These are phyloP conservation scores for Cephalopterus ornatus DNA, from an alignment of 2,113 vertebrate genomes.

Conservation along the genomic window DNA sequence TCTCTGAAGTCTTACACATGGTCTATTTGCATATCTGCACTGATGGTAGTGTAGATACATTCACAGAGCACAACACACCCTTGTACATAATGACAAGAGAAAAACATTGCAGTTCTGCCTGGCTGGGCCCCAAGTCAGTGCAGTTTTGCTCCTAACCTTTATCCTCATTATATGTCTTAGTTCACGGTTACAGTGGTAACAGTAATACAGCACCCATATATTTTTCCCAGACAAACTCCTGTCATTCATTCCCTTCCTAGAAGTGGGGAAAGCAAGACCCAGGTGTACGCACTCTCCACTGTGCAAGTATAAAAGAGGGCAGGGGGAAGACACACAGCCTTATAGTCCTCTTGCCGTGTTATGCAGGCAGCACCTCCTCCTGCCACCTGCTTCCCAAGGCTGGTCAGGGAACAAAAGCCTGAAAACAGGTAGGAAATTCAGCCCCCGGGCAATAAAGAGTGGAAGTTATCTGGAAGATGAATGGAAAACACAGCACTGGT, in stretches of 20 bases:
- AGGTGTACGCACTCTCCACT: accelerated
- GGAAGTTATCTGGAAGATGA: background rate
- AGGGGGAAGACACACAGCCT: background rate
- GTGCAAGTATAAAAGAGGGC: background rate
- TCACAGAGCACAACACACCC: background rate
- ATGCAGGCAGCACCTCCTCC: background rate
- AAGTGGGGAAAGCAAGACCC: background rate
- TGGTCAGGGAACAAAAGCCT: background rate
- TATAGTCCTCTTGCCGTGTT: accelerated
- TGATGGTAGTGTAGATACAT: background rate
- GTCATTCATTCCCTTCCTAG: background rate
- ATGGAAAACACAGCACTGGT: background rate
- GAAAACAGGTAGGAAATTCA: background rate
- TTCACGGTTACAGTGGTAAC: background rate
- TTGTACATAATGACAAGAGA: background rate
- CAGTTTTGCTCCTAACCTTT: background rate
- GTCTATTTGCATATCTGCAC: background rate
- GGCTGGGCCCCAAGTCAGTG: background rate
- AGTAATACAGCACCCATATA: background rate
- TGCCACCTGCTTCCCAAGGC: background rate
- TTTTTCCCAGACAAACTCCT: background rate
- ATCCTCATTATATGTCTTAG: background rate
- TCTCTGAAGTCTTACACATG: background rate
- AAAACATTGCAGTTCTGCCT: background rate
- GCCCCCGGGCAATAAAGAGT: background rate